Conservation (phyloP, 2,797 vertebrate genomes). For the Tapera naevia region DNA sequence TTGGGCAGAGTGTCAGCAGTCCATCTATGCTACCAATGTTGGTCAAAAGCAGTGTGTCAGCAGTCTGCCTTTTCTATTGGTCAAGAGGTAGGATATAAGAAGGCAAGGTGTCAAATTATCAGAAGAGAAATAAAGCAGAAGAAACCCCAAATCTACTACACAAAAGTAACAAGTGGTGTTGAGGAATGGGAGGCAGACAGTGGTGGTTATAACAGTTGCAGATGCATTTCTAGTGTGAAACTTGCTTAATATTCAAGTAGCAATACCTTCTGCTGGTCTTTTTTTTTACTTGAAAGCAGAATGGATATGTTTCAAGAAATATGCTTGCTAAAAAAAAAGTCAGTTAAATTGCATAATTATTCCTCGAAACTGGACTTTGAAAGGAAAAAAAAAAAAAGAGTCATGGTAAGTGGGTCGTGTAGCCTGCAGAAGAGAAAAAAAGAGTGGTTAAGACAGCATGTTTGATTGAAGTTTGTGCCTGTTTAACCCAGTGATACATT, state of each 20-base stretch:
- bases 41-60: neutral
- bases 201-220: neutral
- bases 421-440: neutral
- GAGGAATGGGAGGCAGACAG: neutral
- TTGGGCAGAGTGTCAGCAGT: neutral
- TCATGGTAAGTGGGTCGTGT: neutral
- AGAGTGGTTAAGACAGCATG: fast-evolving
- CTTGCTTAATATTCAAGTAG: neutral
- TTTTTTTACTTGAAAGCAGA: neutral
- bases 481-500: neutral
- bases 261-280: neutral
- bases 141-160: neutral
- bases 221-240: neutral
- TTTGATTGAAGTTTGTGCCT: neutral
- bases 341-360: neutral
- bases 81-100: neutral
- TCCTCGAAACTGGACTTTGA: neutral
- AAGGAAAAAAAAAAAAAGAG: neutral
- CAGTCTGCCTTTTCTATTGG: neutral
- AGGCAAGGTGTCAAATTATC: neutral
- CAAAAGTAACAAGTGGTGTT: neutral
- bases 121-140: neutral
- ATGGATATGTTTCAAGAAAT: neutral
- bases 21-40: neutral
- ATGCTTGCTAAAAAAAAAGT: neutral